These are phyloP conservation scores for Oscheius sp. DNA, from an alignment of 2,888 invertebrate species.

Conservation along the genomic window DNA sequence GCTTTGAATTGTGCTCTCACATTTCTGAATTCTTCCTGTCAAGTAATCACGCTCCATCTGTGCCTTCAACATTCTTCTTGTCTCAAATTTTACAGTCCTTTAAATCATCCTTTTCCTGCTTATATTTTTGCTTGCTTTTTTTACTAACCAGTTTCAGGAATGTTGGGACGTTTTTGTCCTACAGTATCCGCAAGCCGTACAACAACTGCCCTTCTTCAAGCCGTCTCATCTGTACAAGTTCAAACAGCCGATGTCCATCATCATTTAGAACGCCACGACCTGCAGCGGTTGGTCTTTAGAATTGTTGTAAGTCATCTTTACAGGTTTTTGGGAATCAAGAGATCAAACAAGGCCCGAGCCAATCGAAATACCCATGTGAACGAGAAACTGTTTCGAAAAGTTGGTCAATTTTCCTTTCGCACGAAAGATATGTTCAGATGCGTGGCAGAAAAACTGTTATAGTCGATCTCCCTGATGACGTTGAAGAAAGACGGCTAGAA, in stretches of 20 bases:
- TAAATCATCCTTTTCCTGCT: not conserved
- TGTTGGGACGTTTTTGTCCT: constrained; percentile 49
- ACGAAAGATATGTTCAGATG: constrained; percentile 50
- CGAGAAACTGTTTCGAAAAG: constrained; percentile 66
- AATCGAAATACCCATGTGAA: constrained; percentile 72
- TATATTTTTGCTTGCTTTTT: not conserved
- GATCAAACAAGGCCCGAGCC: constrained; percentile 66
- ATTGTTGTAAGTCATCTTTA: not conserved
- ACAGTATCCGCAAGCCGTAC: constrained; percentile 36
- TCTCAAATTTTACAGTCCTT: not conserved
- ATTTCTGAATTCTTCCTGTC: no score
- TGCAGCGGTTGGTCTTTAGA: constrained; percentile 39
- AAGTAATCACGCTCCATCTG: no score
- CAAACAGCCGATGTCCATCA: constrained; percentile 64
- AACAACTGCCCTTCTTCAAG: constrained; percentile 31
- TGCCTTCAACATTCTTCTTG: not conserved
- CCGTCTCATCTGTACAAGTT: constrained; percentile 1
- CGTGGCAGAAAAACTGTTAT: constrained; percentile 67
- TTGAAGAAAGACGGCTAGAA: constrained; percentile 49
- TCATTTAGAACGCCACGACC: constrained; percentile 65
- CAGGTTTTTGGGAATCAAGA: constrained; percentile 60
- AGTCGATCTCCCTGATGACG: constrained; percentile 69
- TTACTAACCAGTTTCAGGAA: constrained; percentile 18
- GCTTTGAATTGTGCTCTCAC: no score
- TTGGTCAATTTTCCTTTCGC: constrained; percentile 37